Conservation (phyloP, 2,797 vertebrate species). For the Spondyliosoma cantharus region DNA sequence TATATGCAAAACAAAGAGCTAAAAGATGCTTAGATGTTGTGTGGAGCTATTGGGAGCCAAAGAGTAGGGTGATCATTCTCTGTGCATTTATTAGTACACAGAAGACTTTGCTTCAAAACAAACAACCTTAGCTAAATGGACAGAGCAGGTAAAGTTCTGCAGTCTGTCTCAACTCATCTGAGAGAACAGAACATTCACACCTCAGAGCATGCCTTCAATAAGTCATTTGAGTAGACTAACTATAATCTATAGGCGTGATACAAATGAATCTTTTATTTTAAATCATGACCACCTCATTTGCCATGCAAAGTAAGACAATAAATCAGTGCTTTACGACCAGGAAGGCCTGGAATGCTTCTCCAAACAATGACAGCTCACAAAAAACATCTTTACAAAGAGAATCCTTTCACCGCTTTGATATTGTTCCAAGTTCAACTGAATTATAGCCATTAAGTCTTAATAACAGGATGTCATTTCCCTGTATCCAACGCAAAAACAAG, state of each 20-base stretch:
- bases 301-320: slow-evolving; percentile 47
- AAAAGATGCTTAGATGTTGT: too few species aligned
- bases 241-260: not conserved
- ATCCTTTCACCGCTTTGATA: slow-evolving; percentile 5
- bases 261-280: slow-evolving; percentile 9
- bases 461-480: not conserved
- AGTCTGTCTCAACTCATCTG: not conserved
- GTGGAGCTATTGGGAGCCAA: too few species aligned
- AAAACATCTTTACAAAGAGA: slow-evolving; percentile 24
- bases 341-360: slow-evolving; percentile 27
- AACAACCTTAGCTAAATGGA: too few species aligned
- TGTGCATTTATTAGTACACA: too few species aligned
- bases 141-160: too few species aligned
- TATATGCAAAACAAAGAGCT: too few species aligned
- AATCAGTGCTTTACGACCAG: slow-evolving; percentile 36
- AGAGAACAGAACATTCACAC: not conserved
- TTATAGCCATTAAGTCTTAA: slow-evolving; percentile 6
- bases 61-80: too few species aligned
- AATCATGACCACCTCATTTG: slow-evolving; percentile 54
- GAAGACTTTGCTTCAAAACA: too few species aligned
- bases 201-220: not conserved
- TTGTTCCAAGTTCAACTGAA: slow-evolving; percentile 2
- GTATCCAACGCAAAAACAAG: not conserved
- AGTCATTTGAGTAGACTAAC: slow-evolving; percentile 16
- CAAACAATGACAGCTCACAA: slow-evolving; percentile 38